phyloP scores from a whole-genome alignment of 2,888 invertebrate species.

The Parnassius orleans region DNA sequence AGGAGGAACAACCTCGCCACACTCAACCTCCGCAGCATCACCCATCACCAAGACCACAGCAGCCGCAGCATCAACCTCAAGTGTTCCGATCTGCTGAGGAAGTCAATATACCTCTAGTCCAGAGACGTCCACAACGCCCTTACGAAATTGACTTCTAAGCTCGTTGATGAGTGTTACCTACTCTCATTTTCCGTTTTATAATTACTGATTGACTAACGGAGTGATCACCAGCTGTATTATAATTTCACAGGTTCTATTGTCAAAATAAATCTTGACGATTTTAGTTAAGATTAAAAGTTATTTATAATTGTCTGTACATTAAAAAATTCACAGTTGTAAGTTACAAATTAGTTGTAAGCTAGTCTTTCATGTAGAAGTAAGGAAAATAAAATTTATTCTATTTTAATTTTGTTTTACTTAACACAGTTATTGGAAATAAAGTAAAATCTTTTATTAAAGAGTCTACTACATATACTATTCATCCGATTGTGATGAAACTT shows the following conservation, averaged over 20 bases:
- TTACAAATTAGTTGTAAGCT: conserved; percentile 80
- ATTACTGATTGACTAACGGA: background rate
- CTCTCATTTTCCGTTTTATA: too few relatives aligned
- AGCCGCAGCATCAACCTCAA: conserved; percentile 74
- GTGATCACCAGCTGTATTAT: conserved; percentile 4
- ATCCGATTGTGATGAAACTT: too few relatives aligned
- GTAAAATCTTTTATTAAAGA: background rate
- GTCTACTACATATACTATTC: too few relatives aligned
- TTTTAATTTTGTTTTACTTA: conserved; percentile 23
- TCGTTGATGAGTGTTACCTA: background rate
- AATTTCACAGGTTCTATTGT: conserved; percentile 29
- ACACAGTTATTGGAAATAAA: too few relatives aligned
- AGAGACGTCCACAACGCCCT: conserved; percentile 85
- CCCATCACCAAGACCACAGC: conserved; percentile 51
- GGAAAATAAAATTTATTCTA: conserved; percentile 28
- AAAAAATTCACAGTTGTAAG: conserved; percentile 58
- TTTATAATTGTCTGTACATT: conserved; percentile 65
- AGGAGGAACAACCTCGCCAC: conserved; percentile 57
- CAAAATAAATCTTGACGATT: conserved; percentile 22
- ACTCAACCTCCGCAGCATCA: conserved; percentile 40
- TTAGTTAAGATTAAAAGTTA: conserved; percentile 54
- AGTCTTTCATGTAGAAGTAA: conserved; percentile 68
- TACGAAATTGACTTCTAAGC: conserved; percentile 70
- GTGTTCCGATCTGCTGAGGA: conserved; percentile 93
- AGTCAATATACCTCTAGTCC: conserved; percentile 91